Evolutionary conservation across 2,888 invertebrate species (phyloP), one percentile per base, ranked within the genome.

Genomic region (Watsonalla binaria): DNA sequence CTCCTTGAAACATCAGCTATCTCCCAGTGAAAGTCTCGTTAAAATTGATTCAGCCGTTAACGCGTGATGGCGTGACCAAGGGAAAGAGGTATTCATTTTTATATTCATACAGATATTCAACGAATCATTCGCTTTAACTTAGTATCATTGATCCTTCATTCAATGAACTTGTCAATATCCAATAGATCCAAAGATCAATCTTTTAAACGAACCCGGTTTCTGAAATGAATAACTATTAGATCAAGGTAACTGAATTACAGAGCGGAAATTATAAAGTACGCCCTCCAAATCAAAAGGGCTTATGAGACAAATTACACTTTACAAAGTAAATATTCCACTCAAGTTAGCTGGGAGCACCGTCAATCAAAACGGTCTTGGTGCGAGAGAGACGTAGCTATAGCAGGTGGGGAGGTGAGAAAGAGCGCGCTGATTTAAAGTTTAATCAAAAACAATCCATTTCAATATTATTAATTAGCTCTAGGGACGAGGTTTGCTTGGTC

Each of bases 371-470:
- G 66, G 72, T 74, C 66, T 74, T 72, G 47, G 57, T 46, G 51
- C 51, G 13, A 60, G 39, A 24, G 59, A 46, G 58, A 68, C 11
- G 47, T 57, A 35, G 9, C 52, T 56, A 54, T 13, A 15, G 11
- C 8, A 37, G 7, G 35, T 6, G 2, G 8, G 6, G 5, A 42
- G 9, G 60, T 49, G 24, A 33, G 64, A 76, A 55, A 58, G 62
- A 55, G 71, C 74, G 34, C 51, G 57, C 35, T 39, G 52, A 47
- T 62, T 49, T 47, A 68, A 74, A 76, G 74, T 77, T 80, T 76
- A 78, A 78, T 78, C 74, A 79, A 76, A 81, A 80, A 80, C 80
- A 82, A 79, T 79, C 71, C 72, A 76, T 79, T 82, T 77, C 76
- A 78, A 80, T 82, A 77, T 76, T 83, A 81, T 80, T 81, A 82